phyloP scores from a whole-genome alignment of 2,113 vertebrate genomes.

The Connochaetes taurinus region DNA sequence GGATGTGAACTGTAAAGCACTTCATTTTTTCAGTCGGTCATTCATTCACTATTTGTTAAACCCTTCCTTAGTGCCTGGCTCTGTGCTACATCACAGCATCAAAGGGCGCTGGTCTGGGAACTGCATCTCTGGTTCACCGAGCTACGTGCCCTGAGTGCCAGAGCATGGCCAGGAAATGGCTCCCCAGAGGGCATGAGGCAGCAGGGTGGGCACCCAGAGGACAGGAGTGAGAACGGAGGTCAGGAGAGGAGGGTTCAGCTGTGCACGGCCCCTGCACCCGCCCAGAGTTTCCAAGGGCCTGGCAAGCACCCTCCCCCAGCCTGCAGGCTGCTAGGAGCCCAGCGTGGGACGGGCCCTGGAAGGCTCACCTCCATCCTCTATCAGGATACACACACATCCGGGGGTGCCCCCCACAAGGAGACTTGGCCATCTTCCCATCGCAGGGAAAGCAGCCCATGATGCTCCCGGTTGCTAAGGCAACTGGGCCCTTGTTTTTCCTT shows the following conservation, averaged over 20 bases:
- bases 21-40: neutral
- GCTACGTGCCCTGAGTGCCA: neutral
- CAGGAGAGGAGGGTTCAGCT: neutral
- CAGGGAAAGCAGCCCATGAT: conserved; percentile 49
- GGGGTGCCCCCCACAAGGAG: neutral
- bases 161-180: neutral
- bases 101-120: neutral
- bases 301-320: neutral
- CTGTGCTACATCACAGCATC: neutral
- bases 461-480: conserved; percentile 66
- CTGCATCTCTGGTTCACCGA: neutral
- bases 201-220: neutral
- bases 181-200: neutral
- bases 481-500: conserved; percentile 63
- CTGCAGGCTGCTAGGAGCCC: neutral
- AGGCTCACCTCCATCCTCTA: neutral
- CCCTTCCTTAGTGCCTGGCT: neutral
- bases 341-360: neutral
- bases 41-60: neutral
- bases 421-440: conserved; percentile 59
- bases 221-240: neutral
- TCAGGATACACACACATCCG: neutral
- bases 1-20: neutral
- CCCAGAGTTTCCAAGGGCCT: neutral
- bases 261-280: accelerated